Base-by-base conservation (phyloP, 1,140 invertebrate species). In the Drosophila rhopaloa region DNA sequence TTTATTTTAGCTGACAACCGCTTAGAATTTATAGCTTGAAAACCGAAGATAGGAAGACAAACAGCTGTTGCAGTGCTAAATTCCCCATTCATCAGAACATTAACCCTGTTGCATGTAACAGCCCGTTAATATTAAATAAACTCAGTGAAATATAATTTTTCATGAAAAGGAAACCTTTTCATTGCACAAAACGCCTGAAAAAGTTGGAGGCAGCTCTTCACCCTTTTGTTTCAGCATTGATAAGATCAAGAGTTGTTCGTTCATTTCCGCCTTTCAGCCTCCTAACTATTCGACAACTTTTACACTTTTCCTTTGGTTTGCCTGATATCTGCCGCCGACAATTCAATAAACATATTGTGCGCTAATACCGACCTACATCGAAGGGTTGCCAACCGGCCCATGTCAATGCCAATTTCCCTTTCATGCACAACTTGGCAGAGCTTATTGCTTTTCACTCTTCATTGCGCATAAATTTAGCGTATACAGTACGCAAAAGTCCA, bases 361-460 rank as follows among this genome's bases (percentile, higher is more conserved):
- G 24, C 14, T 43, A 48, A 58, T 71, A 2, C 65, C 53, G 50
- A 71, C 65, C 65, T 35, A 67, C 9, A 46, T 56, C 44, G 35
- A 37, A 27, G 63, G 46, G 63, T 24, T 67, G 38, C 61, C 61
- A 10, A 13, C 29, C 47, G 56, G 44, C 76, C 72, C 72, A 70
- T 79, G 81, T 79, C 81, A 83, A 81, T 84, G 84, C 62, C 83
- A 82, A 86, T 86, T 86, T 88, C 66, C 71, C 82, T 79, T 83
- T 86, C 81, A 88, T 86, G 82, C 82, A 82, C 82, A 86, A 86
- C 83, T 88, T 88, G 81, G 67, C 82, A 82, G 76, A 83, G 83
- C 83, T 86, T 88, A 86, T 86, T 86, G 82, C 83, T 86, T 86
- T 86, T 86, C 61, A 86, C 82, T 86, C 82, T 79, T 88, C 83